Evolutionary conservation across 1,140 invertebrate genomes (phyloP), one percentile per base, ranked within the genome.

Genomic region (Monomorium pharaonis): DNA sequence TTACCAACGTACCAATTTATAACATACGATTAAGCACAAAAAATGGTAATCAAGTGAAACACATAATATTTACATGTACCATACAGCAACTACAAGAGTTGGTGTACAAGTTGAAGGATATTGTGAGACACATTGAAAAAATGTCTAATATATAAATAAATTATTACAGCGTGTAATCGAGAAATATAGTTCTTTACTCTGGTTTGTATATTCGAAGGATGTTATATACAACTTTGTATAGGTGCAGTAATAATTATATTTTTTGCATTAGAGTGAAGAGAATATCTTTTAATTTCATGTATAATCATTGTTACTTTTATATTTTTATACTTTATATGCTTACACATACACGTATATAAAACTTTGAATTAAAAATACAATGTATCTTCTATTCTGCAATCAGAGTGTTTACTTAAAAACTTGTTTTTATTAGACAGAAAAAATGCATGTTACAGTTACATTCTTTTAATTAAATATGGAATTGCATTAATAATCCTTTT

Each of bases 41-140:
- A 2, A 94, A 96, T 76, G 60, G 90, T 47, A 95, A 95, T 67
- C 90, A 93, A 42, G 81, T 92, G 60, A 94, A 96, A 51, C 92
- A 95, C 90, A 86, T 97, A 51, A 94, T 94, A 58, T 97, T 97
- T 90, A 95, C 95, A 3, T 97, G 96, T 90, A 96, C 95, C 24
- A 94, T 95, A 27, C 96, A 96, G 77, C 96, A 97, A 89, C 91
- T 97, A 56, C 96, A 97, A 94, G 96, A 97, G 93, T 93, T 97
- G 76, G 95, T 97, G 58, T 96, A 96, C 81, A 97, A 97, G 92
- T 92, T 97, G 14, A 97, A 97, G 93, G 96, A 97, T 91, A 94
- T 96, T 37, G 94, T 96, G 54, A 93, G 95, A 91, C 96, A 97
- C 92, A 95, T 96, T 89, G 96, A 97, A 89, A 96, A 95, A 91